Conservation (phyloP, 2,888 invertebrate genomes). For the Eristalis arbustorum region DNA sequence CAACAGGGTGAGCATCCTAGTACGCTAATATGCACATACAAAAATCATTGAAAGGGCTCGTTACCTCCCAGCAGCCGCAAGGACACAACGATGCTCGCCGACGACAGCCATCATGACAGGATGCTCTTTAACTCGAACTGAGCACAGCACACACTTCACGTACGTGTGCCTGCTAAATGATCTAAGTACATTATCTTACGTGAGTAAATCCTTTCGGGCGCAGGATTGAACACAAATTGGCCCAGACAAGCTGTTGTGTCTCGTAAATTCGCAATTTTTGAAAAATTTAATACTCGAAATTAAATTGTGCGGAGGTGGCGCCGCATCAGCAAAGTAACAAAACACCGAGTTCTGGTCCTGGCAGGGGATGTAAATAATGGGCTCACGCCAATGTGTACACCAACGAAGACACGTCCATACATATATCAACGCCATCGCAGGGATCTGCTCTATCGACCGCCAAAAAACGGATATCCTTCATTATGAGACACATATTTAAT, state of each 20-base stretch:
- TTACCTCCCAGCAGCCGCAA: slow-evolving; percentile 44
- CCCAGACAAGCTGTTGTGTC: slow-evolving; percentile 62
- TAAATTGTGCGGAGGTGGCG: slow-evolving; percentile 32
- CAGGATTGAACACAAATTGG: slow-evolving; percentile 56
- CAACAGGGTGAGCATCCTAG: slow-evolving; percentile 23
- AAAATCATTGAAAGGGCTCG: slow-evolving; percentile 53
- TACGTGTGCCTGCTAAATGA: slow-evolving; percentile 24
- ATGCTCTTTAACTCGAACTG: background rate
- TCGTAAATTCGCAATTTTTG: slow-evolving; percentile 48
- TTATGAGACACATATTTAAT: slow-evolving; percentile 60
- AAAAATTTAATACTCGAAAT: slow-evolving; percentile 60
- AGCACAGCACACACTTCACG: slow-evolving; percentile 5
- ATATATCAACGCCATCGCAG: background rate
- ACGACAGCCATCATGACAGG: slow-evolving; percentile 31
- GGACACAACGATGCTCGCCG: slow-evolving; percentile 23
- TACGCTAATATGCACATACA: slow-evolving; percentile 39
- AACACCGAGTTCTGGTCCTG: background rate
- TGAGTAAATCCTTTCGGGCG: slow-evolving; percentile 57
- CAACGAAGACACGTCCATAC: background rate
- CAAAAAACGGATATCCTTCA: slow-evolving; percentile 63
- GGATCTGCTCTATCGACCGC: slow-evolving; percentile 46
- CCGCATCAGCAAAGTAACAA: background rate
- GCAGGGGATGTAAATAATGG: slow-evolving; percentile 61
- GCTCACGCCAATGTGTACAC: background rate
- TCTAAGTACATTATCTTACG: slow-evolving; percentile 62